Base-by-base conservation (phyloP, 30 jellyfish, hydroid and myxozoan genomes). In the Aurelia sp. region DNA sequence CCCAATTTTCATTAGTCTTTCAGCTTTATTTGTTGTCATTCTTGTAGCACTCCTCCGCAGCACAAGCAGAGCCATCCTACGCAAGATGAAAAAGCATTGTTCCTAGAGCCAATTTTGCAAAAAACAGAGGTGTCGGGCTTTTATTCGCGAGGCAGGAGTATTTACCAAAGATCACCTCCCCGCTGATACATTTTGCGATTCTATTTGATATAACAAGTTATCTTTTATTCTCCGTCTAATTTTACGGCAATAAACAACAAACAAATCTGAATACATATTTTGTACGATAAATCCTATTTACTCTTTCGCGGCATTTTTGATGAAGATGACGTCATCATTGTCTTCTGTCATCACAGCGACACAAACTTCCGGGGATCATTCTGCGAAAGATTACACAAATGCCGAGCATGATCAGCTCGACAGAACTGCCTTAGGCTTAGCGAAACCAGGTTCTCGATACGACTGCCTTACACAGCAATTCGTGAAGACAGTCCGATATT, bases 301-400 rank as follows among this genome's bases (percentile, higher is more conserved):
- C 86, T 50, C 66, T 6, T 11, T 76, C 86, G 86, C 76, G 66
- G 37, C 73, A 57, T 51, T 31, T 76, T 74, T 53, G 27, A 31
- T 20, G 53, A 18, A 18, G 86, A 11, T 76, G 86, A 76, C 86
- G 86, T 76, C 86, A 76, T 33, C 66, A 44, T 58, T 57, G 17
- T 20, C 17, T 44, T 62, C 76, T 53, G 73, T 76, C 86, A 59
- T 61, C 48, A 30, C 18, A 30, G 51, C 73, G 66, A 37, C 58
- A 59, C 37, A 40, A 52, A 74, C 66, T 76, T 76, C 86, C 86
- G 86, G 86, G 11, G 50, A 66, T 61, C 58, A 33, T 55, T 58
- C 86, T 57, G 52, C 86, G 73, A 72, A 50, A 4, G 86, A 76
- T 76, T 76, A 76, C 63, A 74, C 20, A 21, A 47, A 74, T 22